Evolutionary conservation across 1,140 invertebrate species (phyloP), one percentile per base, ranked within the genome.

Genomic region (Drosophila setifemur): DNA sequence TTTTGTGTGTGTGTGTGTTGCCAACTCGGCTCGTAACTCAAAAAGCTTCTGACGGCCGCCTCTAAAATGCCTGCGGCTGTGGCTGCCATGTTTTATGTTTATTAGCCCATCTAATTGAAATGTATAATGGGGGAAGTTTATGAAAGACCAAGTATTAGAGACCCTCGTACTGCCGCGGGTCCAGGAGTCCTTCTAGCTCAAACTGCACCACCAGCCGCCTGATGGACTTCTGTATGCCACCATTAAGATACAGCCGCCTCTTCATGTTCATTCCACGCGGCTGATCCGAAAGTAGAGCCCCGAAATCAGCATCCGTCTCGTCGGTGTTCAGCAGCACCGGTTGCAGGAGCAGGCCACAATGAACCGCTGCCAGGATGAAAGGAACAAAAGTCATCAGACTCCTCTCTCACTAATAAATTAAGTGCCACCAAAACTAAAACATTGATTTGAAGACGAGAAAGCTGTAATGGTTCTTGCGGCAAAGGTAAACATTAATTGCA

Each of bases 41-140:
- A 68, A 74, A 63, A 69, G 57, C 52, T 23, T 40, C 55, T 73
- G 63, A 2, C 28, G 21, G 19, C 28, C 19, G 40, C 25, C 29
- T 63, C 45, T 47, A 52, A 68, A 81, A 75, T 72, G 64, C 45
- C 49, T 53, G 44, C 23, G 73, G 55, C 49, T 26, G 29, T 47
- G 42, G 29, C 33, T 44, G 33, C 33, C 31, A 73, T 74, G 39
- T 79, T 71, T 85, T 74, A 74, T 85, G 74, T 85, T 83, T 83
- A 83, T 83, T 85, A 79, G 74, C 79, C 52, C 42, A 60, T 82
- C 60, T 82, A 82, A 82, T 82, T 82, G 68, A 82, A 82, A 76
- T 72, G 64, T 29, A 57, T 63, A 47, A 53, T 49, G 43, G 31
- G 43, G 48, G 50, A 11, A 53, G 45, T 29, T 47, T 49, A 63